phyloP scores from a whole-genome alignment of 2,888 invertebrate genomes.

The Gandaritis pyraliata region DNA sequence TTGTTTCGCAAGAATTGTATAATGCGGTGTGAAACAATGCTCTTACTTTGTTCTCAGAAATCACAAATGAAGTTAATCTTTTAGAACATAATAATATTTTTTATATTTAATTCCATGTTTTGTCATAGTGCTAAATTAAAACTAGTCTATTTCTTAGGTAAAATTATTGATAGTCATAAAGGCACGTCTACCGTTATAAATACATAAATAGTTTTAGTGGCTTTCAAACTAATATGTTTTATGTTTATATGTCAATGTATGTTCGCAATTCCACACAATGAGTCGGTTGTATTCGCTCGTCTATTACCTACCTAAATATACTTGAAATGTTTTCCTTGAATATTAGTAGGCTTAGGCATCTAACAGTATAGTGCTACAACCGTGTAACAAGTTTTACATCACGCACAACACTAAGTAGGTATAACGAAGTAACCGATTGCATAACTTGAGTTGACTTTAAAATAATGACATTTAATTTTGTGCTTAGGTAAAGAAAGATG shows the following conservation, averaged over 20 bases:
- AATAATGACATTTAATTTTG: slow-evolving; percentile 13
- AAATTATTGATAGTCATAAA: neutral
- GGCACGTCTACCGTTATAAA: neutral
- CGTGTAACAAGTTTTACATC: too few species aligned
- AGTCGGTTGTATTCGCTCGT: neutral
- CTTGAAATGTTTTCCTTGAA: too few species aligned
- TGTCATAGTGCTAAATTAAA: neutral
- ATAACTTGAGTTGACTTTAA: slow-evolving; percentile 13
- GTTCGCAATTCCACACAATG: neutral
- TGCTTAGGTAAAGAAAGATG: slow-evolving; percentile 18
- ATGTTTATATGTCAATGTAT: neutral
- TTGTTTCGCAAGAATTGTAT: slow-evolving; percentile 38
- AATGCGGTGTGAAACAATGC: slow-evolving; percentile 38
- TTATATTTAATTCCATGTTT: slow-evolving; percentile 8
- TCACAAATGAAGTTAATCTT: slow-evolving; percentile 15
- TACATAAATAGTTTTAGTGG: too few species aligned
- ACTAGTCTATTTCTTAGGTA: slow-evolving; percentile 5
- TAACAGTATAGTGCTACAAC: too few species aligned
- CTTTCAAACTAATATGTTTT: too few species aligned
- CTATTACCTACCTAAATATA: too few species aligned
- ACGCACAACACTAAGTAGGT: neutral
- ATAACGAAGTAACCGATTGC: slow-evolving; percentile 5
- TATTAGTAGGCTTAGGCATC: too few species aligned
- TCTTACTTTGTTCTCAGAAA: slow-evolving; percentile 38
- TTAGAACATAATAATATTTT: slow-evolving; percentile 2